Percentiles rank a stretch among this genome's conserved stretches.
Conservation (phyloP, 2,113 vertebrate species). For the Otocyon megalotis region DNA sequence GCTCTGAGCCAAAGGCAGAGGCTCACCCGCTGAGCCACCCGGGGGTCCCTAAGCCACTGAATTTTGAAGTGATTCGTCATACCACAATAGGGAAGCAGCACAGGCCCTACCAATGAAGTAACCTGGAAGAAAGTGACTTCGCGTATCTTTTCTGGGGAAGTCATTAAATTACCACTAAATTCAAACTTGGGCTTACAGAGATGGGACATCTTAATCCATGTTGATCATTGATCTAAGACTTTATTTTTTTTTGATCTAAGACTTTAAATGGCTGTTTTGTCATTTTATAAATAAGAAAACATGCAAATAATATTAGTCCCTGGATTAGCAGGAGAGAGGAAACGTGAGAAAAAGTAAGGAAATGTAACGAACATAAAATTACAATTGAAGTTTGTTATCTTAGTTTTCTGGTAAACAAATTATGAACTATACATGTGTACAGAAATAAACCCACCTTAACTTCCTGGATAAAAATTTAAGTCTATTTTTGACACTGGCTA, state of each 20-base stretch:
- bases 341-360: background rate
- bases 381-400: background rate
- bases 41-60: background rate
- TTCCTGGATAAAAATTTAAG: constrained; percentile 11
- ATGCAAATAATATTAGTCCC: background rate
- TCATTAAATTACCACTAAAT: background rate
- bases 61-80: background rate
- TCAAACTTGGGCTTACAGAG: background rate
- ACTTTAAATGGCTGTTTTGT: background rate
- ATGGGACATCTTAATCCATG: background rate
- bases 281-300: background rate
- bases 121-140: background rate
- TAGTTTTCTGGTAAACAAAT: background rate
- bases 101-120: background rate
- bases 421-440: background rate
- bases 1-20: too few species aligned
- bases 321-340: background rate
- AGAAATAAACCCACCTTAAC: background rate
- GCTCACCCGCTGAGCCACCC: too few species aligned
- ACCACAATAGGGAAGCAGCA: background rate
- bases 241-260: constrained; percentile 45
- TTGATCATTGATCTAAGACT: constrained; percentile 29
- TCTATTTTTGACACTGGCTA: background rate
- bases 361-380: background rate
- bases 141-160: background rate